phyloP scores from a whole-genome alignment of 2,113 vertebrate genomes.

The Bagarius yarrelli region DNA sequence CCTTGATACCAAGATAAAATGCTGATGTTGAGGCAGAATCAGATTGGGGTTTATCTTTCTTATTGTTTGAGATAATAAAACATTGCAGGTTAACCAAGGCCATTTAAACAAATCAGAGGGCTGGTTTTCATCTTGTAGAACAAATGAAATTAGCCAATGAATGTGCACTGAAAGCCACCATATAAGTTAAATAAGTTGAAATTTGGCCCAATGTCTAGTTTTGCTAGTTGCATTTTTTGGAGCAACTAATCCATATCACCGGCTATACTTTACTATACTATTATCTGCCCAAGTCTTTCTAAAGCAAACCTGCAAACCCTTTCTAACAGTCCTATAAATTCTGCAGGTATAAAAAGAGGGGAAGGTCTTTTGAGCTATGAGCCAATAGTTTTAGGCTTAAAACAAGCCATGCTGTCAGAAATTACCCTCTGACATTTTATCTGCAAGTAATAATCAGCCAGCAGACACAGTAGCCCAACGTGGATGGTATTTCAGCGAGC shows the following conservation, averaged over 20 bases:
- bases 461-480: conserved; percentile 39
- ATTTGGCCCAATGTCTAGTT: not conserved
- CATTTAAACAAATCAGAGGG: conserved; percentile 12
- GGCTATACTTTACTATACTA: not conserved
- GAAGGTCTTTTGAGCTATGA: conserved; percentile 62
- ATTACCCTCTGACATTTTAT: conserved; percentile 67
- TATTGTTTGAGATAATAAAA: conserved; percentile 16
- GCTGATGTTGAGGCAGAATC: not conserved
- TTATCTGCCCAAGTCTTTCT: conserved; percentile 48
- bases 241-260: not conserved
- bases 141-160: conserved; percentile 12
- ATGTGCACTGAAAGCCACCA: not conserved
- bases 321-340: conserved; percentile 35
- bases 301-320: conserved; percentile 37
- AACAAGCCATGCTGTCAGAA: conserved; percentile 34
- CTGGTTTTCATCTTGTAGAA: conserved; percentile 5
- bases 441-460: conserved; percentile 64
- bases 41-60: not conserved
- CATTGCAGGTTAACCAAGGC: not conserved
- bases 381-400: conserved; percentile 36
- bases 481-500: conserved; percentile 34
- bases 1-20: conserved; percentile 14
- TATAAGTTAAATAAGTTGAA: not conserved
- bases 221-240: not conserved
- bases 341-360: conserved; percentile 22